phyloP scores from a whole-genome alignment of 2,113 vertebrate species.

The Acanthochromis polyacanthus region DNA sequence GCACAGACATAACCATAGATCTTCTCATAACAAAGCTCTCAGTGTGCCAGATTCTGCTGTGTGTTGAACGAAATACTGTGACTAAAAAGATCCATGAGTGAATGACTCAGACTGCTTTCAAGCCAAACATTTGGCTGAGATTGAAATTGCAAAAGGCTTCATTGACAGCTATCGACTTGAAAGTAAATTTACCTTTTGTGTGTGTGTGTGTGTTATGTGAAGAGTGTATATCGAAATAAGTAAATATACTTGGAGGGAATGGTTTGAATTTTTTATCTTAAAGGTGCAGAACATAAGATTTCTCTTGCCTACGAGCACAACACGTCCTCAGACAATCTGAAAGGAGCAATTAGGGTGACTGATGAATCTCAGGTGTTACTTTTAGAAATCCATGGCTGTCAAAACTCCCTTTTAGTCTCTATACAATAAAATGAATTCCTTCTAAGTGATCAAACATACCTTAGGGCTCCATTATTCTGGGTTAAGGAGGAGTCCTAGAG shows the following conservation, averaged over 20 bases:
- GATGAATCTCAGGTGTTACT: conserved; percentile 6
- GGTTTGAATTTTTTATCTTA: conserved; percentile 16
- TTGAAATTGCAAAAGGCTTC: conserved; percentile 41
- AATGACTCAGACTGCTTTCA: conserved; percentile 46
- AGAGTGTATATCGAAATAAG: conserved; percentile 21
- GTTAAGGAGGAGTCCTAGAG: not conserved
- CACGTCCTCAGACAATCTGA: conserved; percentile 7
- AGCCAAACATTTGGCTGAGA: conserved; percentile 42
- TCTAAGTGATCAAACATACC: not conserved
- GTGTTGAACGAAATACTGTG: conserved; percentile 30
- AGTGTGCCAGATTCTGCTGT: conserved; percentile 21
- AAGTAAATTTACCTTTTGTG: conserved; percentile 22
- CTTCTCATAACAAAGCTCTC: not conserved
- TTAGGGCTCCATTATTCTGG: not conserved
- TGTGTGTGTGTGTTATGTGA: conserved; percentile 13
- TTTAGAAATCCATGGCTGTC: not conserved
- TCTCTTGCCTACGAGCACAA: not conserved
- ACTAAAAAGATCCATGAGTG: conserved; percentile 45
- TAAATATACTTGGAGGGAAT: conserved; percentile 14
- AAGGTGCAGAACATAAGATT: conserved; percentile 23
- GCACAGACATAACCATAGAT: not conserved
- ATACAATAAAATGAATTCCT: not conserved
- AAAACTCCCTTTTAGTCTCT: not conserved
- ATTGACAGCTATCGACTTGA: conserved; percentile 34
- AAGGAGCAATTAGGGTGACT: not conserved